Percentiles rank a stretch among this genome's conserved stretches.
These are phyloP conservation scores for Microcebus jonahi DNA, from an alignment of 2,113 vertebrate species.

Conservation along the genomic window DNA sequence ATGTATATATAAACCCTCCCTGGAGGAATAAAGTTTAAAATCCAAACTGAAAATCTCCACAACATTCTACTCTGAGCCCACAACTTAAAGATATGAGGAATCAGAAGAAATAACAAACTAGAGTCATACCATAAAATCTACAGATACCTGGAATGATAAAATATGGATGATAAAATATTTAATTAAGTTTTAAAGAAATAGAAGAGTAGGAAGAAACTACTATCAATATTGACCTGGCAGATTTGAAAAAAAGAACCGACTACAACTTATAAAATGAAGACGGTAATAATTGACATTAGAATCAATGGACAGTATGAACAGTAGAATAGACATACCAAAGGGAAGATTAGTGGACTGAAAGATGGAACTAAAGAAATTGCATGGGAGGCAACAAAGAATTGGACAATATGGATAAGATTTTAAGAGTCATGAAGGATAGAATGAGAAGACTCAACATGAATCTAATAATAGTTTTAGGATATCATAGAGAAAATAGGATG, in stretches of 20 bases:
- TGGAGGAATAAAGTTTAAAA: not conserved
- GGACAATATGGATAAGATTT: not conserved
- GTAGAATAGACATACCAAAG: not conserved
- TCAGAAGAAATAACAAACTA: not conserved
- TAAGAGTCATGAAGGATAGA: not conserved
- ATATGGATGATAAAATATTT: not conserved
- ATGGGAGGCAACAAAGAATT: not conserved
- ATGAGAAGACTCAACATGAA: not conserved
- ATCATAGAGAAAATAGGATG: not conserved
- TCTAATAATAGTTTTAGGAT: not conserved
- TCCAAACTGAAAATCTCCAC: not conserved
- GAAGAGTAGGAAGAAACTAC: not conserved
- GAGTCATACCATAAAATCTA: not conserved
- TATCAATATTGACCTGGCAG: not conserved
- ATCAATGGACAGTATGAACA: not conserved
- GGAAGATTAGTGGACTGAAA: not conserved
- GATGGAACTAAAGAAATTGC: not conserved
- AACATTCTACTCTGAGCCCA: not conserved
- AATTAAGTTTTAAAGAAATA: not conserved
- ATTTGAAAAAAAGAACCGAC: not conserved
- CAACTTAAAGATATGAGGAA: not conserved
- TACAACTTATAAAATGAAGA: not conserved
- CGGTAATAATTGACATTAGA: not conserved
- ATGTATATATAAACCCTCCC: not conserved
- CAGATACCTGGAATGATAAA: not conserved